Base-by-base conservation (phyloP, 2,113 vertebrate species). In the Riparia riparia region DNA sequence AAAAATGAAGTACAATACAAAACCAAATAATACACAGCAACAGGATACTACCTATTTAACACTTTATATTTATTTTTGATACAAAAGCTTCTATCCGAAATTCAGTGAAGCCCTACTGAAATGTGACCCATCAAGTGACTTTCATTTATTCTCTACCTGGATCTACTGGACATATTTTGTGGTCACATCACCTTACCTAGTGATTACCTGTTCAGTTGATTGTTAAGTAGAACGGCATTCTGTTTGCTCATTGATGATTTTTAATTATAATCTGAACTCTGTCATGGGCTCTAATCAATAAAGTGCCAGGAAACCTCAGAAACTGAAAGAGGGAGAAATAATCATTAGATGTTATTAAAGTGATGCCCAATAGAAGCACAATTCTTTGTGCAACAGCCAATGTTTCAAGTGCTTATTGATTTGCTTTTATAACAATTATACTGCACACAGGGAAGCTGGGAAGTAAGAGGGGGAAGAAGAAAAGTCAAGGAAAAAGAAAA, bases 321-420 rank as follows among this genome's bases (percentile, higher is more conserved):
- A 80, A 50, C 53, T 80, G 82, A 96, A 86, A 82, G 72, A 83
- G 9, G 64, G 71, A 95, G 87, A 97, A 97, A 96, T 88, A 96
- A 96, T 97, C 90, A 86, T 97, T 97, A 96, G 81, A 81, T 93
- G 54, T 94, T 96, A 97, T 95, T 97, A 97, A 97, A 98, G 90
- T 81, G 78, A 94, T 95, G 89, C 57, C 77, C 84, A 93, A 71
- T 65, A 92, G 93, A 92, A 93, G 72, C 82, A 96, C 80, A 74
- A 93, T 97, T 96, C 77, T 97, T 96, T 88, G 70, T 85, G 50
- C 88, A 94, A 92, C n/a, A 64, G 73, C 57, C 86, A 96, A 42
- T 90, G 79, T 97, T 97, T 97, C 96, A 97, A 97, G 96, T 65
- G 86, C 29, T 87, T 97, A 98, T 97, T 97, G 97, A 98, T 98